These are phyloP conservation scores for Onchidella celtica DNA, from an alignment of 2,888 invertebrate genomes.

Conservation along the genomic window DNA sequence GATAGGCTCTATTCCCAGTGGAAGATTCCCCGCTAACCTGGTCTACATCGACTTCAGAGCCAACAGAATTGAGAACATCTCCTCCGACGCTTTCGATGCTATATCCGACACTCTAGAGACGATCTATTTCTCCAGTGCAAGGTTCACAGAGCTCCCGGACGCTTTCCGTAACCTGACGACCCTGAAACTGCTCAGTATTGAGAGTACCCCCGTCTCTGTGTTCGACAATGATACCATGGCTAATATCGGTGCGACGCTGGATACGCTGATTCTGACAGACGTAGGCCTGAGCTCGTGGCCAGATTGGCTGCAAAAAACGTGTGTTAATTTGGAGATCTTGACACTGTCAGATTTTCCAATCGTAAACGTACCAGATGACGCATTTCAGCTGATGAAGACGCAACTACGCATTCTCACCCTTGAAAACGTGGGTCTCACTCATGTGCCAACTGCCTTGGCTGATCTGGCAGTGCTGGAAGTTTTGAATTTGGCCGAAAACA, in stretches of 20 bases:
- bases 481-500: no score
- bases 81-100: background rate
- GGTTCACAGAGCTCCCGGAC: background rate
- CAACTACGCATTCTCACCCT: background rate
- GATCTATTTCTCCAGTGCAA: background rate
- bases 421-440: background rate
- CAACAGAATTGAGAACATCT: background rate
- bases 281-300: background rate
- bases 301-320: background rate
- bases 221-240: background rate
- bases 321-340: no score
- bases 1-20: background rate
- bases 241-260: background rate
- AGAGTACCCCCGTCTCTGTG: background rate
- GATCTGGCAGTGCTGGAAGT: no score
- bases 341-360: no score
- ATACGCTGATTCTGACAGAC: background rate
- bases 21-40: slow-evolving; percentile 11
- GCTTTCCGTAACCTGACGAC: background rate
- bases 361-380: no score
- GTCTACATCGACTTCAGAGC: background rate
- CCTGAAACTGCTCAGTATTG: background rate
- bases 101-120: background rate
- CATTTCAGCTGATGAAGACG: background rate
- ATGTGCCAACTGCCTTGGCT: background rate